Conservation (phyloP, 2,113 vertebrate species). For the Takifugu flavidus region DNA sequence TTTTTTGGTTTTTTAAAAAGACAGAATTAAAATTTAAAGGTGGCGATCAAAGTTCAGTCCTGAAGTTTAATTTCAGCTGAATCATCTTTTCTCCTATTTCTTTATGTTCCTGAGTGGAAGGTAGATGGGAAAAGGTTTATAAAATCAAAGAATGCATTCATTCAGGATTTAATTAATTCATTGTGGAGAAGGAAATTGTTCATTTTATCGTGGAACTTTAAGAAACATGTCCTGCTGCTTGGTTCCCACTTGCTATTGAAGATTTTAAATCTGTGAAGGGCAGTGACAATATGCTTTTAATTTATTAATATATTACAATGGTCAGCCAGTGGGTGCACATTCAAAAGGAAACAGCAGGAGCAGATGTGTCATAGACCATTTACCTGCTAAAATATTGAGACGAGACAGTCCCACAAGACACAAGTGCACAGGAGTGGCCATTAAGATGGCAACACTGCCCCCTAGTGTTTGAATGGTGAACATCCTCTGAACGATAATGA, state of each 20-base stretch:
- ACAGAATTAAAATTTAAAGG: too few relatives aligned
- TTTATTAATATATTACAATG: not conserved
- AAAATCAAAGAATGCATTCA: constrained; percentile 21
- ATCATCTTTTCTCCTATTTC: not conserved
- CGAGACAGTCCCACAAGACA: too few relatives aligned
- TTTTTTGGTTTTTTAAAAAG: too few relatives aligned
- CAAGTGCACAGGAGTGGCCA: not conserved
- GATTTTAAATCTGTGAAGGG: not conserved
- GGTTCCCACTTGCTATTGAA: not conserved
- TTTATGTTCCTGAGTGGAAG: constrained; percentile 20
- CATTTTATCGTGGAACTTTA: not conserved
- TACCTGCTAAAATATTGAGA: not conserved
- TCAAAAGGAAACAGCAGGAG: not conserved
- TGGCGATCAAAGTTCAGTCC: too few relatives aligned
- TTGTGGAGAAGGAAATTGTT: constrained; percentile 2
- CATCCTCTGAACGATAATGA: not conserved
- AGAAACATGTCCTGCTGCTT: not conserved
- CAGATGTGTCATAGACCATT: not conserved
- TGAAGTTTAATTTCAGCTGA: too few relatives aligned
- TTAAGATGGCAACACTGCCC: constrained; percentile 46
- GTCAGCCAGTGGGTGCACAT: not conserved
- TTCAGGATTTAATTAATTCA: constrained; percentile 6
- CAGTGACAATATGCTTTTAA: not conserved
- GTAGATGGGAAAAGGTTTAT: constrained; percentile 33
- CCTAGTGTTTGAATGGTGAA: constrained; percentile 30